Evolutionary conservation across 2,888 invertebrate species (phyloP), one percentile per base, ranked within the genome.

Genomic region (Aphidius colemani): DNA sequence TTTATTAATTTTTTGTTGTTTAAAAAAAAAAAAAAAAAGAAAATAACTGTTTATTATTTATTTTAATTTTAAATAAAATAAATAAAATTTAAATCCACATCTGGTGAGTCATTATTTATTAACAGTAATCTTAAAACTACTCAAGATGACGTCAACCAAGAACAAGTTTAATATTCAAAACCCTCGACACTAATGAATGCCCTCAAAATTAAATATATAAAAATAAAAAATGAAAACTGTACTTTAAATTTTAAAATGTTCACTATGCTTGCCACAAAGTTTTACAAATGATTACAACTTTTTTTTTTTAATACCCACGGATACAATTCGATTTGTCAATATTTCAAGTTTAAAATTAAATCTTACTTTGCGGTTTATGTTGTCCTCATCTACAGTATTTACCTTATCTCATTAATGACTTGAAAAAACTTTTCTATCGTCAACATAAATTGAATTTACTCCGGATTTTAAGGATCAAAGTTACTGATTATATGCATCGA

Each of bases 271-370:
- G 7, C 49, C 5, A 13, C 9, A 13, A 56, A 13, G n/a, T 44
- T 56, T 45, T 51, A 56, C 43, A 64, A 64, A 60, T 64, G 65
- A 68, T 70, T 72, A 70, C 67, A 71, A 71, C 69, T 71, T 71
- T 72, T 66, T 30, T 30, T 30, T 30, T 30, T 30, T 30, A 30
- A 30, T 30, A 30, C 5, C 30, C 30, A 30, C 63, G 61, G 66
- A 65, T 66, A 53, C 61, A 71, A 75, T 71, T 71, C 64, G 69
- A 70, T 74, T 72, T 73, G 71, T 69, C 69, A 71, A 74, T 71
- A 55, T 71, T 70, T 70, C 67, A 67, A 73, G 68, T 72, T 74
- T 61, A 50, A 71, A 74, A 73, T 70, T 71, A 67, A 64, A 75
- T 71, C 59, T 45, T 41, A 40, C 10, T 46, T 59, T 49, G 48